Evolutionary conservation across 1,140 invertebrate species (phyloP).

Genomic region (Zaprionus ornatus): DNA sequence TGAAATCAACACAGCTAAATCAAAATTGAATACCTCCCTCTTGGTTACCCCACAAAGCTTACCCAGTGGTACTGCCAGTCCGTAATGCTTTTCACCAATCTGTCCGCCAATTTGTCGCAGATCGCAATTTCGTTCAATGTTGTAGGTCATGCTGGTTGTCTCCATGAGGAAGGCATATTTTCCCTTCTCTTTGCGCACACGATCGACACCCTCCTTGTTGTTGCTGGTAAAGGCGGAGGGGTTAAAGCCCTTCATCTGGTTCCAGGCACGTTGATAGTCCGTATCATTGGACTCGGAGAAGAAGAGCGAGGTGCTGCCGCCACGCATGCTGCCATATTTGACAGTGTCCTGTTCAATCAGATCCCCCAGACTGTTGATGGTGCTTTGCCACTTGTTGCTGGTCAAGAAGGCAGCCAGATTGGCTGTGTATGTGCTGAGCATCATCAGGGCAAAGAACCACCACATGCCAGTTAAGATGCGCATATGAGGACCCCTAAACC

Average conservation of each 20-base stretch:
- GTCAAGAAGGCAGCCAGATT: slow-evolving; percentile 98
- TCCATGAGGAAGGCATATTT: slow-evolving; percentile 94
- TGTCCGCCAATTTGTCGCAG: slow-evolving; percentile 90
- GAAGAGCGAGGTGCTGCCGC: slow-evolving; percentile 89
- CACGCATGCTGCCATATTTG: slow-evolving; percentile 91
- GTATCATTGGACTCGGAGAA: slow-evolving; percentile 87
- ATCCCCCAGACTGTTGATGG: slow-evolving; percentile 94
- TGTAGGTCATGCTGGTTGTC: slow-evolving; percentile 92
- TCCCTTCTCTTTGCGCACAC: slow-evolving; percentile 88
- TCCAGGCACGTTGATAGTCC: slow-evolving; percentile 90
- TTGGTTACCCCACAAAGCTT: slow-evolving; percentile 40
- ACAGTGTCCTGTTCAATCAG: slow-evolving; percentile 94
- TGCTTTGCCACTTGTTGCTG: slow-evolving; percentile 91
- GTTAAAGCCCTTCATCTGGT: slow-evolving; percentile 91
- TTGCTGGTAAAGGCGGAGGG: slow-evolving; percentile 92
- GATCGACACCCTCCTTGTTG: slow-evolving; percentile 93
- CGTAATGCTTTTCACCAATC: slow-evolving; percentile 93
- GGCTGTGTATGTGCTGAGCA: slow-evolving; percentile 97
- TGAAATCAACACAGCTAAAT: not conserved
- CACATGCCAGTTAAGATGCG: slow-evolving; percentile 93
- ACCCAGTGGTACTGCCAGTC: slow-evolving; percentile 91
- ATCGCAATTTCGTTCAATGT: slow-evolving; percentile 90
- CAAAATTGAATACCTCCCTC: too few species aligned
- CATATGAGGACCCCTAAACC: slow-evolving; percentile 90
- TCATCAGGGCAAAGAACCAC: slow-evolving; percentile 98